These are phyloP conservation scores for Tribolium madens DNA, from an alignment of 1,140 invertebrate species.

Conservation along the genomic window DNA sequence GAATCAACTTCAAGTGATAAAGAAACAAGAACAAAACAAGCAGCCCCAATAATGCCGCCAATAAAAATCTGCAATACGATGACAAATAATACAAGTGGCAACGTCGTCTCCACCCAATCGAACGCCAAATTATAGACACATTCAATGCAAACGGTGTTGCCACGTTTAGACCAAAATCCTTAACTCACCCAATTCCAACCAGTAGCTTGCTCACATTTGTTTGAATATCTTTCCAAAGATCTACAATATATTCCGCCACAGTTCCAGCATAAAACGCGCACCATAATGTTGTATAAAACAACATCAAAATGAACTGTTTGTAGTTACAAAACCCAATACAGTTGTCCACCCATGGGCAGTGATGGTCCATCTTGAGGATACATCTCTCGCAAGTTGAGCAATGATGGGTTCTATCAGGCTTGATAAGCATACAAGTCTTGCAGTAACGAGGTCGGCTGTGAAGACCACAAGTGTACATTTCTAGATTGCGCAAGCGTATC, in stretches of 20 bases:
- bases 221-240: constrained; percentile 16
- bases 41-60: constrained; percentile 45
- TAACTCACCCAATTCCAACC: constrained; percentile 11
- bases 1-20: constrained; percentile 53
- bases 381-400: constrained; percentile 66
- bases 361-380: constrained; percentile 81
- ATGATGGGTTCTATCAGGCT: constrained; percentile 62
- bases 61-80: constrained; percentile 50
- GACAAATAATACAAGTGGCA: background rate
- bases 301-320: constrained; percentile 59
- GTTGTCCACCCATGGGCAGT: constrained; percentile 83
- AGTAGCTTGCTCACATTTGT: background rate
- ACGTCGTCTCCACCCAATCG: constrained; percentile 7
- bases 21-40: constrained; percentile 49
- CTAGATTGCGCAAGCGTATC: constrained; percentile 45
- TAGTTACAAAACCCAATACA: constrained; percentile 72
- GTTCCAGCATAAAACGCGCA: constrained; percentile 56
- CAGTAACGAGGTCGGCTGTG: constrained; percentile 57
- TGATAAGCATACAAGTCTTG: constrained; percentile 57
- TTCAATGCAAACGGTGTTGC: background rate
- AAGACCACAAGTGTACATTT: constrained; percentile 49
- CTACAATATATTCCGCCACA: constrained; percentile 48
- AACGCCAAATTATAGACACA: background rate
- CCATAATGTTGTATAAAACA: constrained; percentile 55
- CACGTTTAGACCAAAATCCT: background rate